A percentile compares a stretch with the other conserved stretches of the same genome.
Evolutionary conservation across 2,797 vertebrate species (phyloP).

Genomic region (Pempheris klunzingeri): DNA sequence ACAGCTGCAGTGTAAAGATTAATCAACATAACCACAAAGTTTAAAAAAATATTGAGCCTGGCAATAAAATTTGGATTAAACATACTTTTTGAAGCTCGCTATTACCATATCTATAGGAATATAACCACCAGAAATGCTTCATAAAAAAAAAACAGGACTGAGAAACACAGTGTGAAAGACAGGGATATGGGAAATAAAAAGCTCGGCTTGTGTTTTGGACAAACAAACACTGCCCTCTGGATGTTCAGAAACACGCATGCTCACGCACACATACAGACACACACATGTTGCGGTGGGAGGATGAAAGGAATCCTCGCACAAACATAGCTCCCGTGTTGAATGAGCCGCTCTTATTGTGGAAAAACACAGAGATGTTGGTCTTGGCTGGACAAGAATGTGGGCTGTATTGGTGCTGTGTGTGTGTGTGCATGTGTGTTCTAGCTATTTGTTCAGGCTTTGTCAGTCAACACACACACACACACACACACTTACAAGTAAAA

Average conservation of each 20-base stretch:
- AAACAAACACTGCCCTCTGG: constrained; percentile 67
- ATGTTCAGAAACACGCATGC: constrained; percentile 48
- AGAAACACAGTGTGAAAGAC: constrained; percentile 12
- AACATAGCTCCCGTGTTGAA: constrained; percentile 73
- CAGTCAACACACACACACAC: constrained; percentile 12
- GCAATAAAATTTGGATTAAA: not conserved
- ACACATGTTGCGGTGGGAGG: constrained; percentile 68
- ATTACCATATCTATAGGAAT: not conserved
- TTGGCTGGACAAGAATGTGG: constrained; percentile 78
- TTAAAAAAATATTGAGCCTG: not conserved
- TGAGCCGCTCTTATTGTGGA: constrained; percentile 74
- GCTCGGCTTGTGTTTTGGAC: constrained; percentile 49
- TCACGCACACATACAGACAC: constrained; percentile 18
- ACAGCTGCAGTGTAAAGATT: constrained; percentile 20
- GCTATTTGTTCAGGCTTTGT: constrained; percentile 53
- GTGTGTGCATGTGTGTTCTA: constrained; percentile 7
- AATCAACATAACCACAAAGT: not conserved
- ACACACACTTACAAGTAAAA: constrained; percentile 15
- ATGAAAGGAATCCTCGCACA: constrained; percentile 78
- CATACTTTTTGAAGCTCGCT: not conserved
- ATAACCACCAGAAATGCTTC: constrained; percentile 2
- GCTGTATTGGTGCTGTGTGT: constrained; percentile 30
- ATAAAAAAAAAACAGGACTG: not conserved
- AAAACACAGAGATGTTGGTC: constrained; percentile 82
- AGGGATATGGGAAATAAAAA: constrained; percentile 45